Base-by-base conservation (phyloP, 2,113 vertebrate genomes). In the Muntiacus muntjak region DNA sequence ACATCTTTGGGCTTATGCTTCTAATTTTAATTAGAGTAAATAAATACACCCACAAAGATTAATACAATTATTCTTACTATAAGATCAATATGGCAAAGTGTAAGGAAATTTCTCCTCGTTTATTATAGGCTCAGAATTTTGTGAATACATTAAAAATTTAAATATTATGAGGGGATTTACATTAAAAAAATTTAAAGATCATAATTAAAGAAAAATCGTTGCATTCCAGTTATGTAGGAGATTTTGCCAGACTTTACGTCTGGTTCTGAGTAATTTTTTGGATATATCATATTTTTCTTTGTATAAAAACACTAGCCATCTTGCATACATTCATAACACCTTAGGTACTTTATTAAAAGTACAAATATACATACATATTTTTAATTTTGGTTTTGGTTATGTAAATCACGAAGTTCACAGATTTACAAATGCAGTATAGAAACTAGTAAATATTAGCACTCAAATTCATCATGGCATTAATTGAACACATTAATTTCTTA, bases 341-440 rank as follows among this genome's bases (percentile, higher is more conserved):
- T 52, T 71, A 47, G 47, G 60, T 23, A 57, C 12, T 33, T 87
- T 62, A 62, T 36, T 36, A 78, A 64, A 90, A 4, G 0, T 36
- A 76, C 2, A 83, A 25, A 83, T 55, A 55, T 23, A 78, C 7
- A 30, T 30, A 30, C 28, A n/a, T n/a, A 21, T 5, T 64, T 92
- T 87, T 86, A 5, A 95, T 93, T 76, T 95, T 84, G 5, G 5
- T 54, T 84, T 76, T 55, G 13, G 4, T 62, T 25, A 64, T 36
- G 62, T 88, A 93, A 74, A 71, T 91, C 52, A 95, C 71, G 93
- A 96, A 89, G 26, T 92, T 86, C 67, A 95, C 6, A 23, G 84
- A 58, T 1, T 74, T 45, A 95, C 6, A 11, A 98, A 98, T 14
- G 4, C 5, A 94, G 7, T 6, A 93, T 40, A 30, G 16, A 26